Conservation (phyloP, 35 echinoderm and acorn worm genomes). For the Apostichopus parvimensis region DNA sequence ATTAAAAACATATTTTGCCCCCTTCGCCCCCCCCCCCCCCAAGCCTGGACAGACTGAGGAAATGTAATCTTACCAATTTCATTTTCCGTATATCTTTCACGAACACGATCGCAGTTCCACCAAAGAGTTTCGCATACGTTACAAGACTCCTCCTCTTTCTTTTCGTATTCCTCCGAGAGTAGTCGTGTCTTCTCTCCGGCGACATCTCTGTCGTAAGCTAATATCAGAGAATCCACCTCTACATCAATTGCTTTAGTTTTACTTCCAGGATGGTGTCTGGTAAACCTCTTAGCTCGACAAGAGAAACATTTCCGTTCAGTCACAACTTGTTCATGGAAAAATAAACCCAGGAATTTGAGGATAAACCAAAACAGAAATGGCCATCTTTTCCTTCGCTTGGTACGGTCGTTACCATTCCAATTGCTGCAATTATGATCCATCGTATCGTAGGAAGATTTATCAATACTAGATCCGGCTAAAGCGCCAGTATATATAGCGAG, state of each 20-base stretch:
- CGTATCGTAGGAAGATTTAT: no score
- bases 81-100: background rate
- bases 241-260: background rate
- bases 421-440: no score
- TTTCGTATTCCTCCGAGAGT: background rate
- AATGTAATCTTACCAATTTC: background rate
- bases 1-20: no score
- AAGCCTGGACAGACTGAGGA: no score
- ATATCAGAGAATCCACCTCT: background rate
- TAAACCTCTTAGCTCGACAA: background rate
- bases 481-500: no score
- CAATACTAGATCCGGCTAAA: no score
- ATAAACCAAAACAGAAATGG: background rate
- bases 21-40: no score
- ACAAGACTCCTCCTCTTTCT: background rate
- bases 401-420: no score
- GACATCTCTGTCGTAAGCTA: background rate
- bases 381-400: background rate
- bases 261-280: background rate
- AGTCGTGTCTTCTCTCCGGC: background rate
- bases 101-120: background rate
- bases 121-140: constrained; percentile 2
- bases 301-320: background rate
- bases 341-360: background rate
- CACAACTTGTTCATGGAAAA: background rate